phyloP scores from a whole-genome alignment of 2,113 vertebrate genomes.

The Barnardius zonarius region DNA sequence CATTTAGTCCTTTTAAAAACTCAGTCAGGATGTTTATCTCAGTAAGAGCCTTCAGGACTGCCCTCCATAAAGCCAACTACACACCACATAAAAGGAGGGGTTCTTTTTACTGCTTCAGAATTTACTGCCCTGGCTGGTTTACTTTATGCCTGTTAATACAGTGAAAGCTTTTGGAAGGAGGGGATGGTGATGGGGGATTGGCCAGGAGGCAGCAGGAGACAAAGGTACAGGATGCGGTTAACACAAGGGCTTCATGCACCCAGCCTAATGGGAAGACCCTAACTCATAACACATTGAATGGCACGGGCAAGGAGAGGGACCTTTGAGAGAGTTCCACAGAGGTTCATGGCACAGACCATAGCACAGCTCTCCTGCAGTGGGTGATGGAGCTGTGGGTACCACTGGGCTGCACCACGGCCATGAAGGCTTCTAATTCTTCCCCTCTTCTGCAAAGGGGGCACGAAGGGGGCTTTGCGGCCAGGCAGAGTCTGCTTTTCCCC shows the following conservation, averaged over 20 bases:
- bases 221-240: neutral
- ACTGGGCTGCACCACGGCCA: neutral
- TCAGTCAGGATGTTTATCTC: constrained; percentile 30
- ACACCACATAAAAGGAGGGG: neutral
- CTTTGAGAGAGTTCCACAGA: neutral
- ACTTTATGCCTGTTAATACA: constrained; percentile 10
- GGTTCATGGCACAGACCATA: neutral
- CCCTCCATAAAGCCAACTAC: constrained; percentile 9
- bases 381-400: neutral
- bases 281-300: neutral
- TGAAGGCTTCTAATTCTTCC: neutral
- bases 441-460: neutral
- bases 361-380: neutral
- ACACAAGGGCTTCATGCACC: neutral
- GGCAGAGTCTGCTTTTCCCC: neutral
- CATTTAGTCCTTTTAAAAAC: constrained; percentile 47
- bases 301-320: neutral
- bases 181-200: neutral
- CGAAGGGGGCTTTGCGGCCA: neutral
- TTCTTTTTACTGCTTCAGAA: neutral
- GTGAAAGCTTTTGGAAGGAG: neutral
- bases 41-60: neutral
- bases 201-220: neutral
- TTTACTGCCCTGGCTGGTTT: constrained; percentile 37
- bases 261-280: neutral